Evolutionary conservation across 2,113 vertebrate genomes (phyloP), one percentile per base, ranked within the genome.

Genomic region (Lampris megalopsis): DNA sequence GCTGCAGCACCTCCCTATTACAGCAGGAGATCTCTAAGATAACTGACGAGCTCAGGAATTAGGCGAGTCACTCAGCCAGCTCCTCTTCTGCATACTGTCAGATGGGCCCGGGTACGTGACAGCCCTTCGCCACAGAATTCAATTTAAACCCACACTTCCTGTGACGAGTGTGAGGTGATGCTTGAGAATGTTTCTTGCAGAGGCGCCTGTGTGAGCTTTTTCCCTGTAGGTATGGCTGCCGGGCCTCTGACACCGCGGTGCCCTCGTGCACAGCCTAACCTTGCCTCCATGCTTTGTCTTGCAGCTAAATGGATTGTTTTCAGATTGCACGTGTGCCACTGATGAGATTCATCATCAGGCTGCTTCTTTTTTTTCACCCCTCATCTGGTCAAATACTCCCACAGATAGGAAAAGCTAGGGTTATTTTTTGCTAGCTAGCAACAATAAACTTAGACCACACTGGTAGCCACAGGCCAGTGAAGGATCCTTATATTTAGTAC

Each of bases 101-200:
- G 75, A 78, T 58, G n/a, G 78, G 79, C 50, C 60, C 80, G 82
- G 60, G 81, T 88, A 75, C 82, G 84, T 83, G 85, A 88, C 83
- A 71, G 63, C 76, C 68, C 75, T 66, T 71, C 73, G 79, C 63
- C 64, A 61, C 60, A 65, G 66, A 71, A 90, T 81, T 87, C 82
- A 80, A 85, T 88, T 88, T 86, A 79, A 85, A 86, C 79, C 82
- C 82, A 50, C 68, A 77, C 86, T 89, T 87, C 84, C 89, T 87
- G 86, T 74, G 87, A 79, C 63, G 60, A 71, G 68, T 67, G 62
- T 73, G 73, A 89, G 78, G 75, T 57, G 75, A 67, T 41, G 65
- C 71, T 71, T 85, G 52, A 72, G 66, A 79, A 72, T 75, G 13
- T 52, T 71, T 81, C 68, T 63, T 48, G 47, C 3, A 0, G 42